phyloP scores from a whole-genome alignment of 2,888 invertebrate genomes.

The Himalopsyche tibetana region DNA sequence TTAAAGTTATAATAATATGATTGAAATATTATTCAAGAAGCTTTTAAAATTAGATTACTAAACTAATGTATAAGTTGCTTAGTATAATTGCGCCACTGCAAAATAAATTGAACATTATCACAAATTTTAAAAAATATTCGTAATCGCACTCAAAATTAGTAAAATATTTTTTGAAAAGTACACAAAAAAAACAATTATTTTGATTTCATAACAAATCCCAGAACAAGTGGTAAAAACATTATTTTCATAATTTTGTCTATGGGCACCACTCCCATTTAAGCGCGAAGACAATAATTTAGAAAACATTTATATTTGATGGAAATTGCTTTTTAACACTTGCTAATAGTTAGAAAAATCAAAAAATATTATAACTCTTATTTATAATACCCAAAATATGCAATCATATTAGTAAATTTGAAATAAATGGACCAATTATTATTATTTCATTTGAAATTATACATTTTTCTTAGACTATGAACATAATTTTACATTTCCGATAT shows the following conservation, averaged over 20 bases:
- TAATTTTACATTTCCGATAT: constrained; percentile 70
- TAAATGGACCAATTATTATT: no score
- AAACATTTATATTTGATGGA: constrained; percentile 35
- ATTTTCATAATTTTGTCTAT: constrained; percentile 66
- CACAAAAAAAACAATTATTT: neutral
- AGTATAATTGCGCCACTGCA: no score
- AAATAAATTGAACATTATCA: no score
- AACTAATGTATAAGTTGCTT: no score
- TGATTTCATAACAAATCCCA: neutral
- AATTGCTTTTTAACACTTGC: neutral
- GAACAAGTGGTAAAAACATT: neutral
- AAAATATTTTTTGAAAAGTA: no score
- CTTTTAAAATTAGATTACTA: no score
- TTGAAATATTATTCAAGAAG: no score
- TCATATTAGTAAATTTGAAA: neutral
- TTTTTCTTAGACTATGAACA: constrained; percentile 53
- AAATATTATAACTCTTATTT: no score
- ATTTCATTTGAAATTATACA: neutral
- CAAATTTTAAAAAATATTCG: no score
- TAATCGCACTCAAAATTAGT: no score
- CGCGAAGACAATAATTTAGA: constrained; percentile 68
- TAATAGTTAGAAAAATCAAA: neutral
- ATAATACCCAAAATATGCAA: neutral
- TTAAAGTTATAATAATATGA: no score
- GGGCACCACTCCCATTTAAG: constrained; percentile 75